Percentiles rank a stretch among this genome's conserved stretches.
Conservation (phyloP, 2,113 vertebrate species). For the Saguinus midas region DNA sequence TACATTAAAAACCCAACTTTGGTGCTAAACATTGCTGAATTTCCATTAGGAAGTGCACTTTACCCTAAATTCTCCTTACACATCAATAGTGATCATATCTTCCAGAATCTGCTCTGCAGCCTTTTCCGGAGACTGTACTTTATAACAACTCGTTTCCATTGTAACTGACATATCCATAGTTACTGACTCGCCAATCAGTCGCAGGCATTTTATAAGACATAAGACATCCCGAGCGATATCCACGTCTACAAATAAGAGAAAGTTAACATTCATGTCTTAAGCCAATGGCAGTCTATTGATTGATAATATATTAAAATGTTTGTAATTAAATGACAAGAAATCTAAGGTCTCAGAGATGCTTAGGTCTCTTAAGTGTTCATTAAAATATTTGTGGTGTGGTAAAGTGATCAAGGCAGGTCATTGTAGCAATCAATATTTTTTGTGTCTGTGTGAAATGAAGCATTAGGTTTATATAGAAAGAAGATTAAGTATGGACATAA, state of each 20-base stretch:
- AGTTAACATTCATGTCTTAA: background rate
- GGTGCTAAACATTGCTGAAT: conserved; percentile 36
- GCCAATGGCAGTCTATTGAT: background rate
- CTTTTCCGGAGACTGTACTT: conserved; percentile 92
- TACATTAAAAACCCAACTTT: background rate
- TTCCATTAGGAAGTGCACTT: conserved; percentile 61
- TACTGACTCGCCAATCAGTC: conserved; percentile 89
- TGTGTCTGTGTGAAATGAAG: background rate
- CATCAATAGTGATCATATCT: conserved; percentile 91
- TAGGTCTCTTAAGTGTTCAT: background rate
- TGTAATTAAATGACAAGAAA: background rate
- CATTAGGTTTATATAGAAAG: background rate
- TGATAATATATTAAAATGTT: background rate
- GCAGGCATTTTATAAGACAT: conserved; percentile 94
- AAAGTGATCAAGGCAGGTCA: background rate
- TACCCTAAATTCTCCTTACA: conserved; percentile 84
- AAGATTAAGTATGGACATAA: background rate
- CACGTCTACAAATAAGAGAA: conserved; percentile 84
- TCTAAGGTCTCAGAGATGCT: background rate
- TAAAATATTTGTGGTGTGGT: background rate
- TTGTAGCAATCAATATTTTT: background rate
- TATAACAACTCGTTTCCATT: conserved; percentile 94
- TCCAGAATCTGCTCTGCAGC: conserved; percentile 93
- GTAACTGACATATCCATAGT: conserved; percentile 90
- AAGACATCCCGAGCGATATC: conserved; percentile 90